Percentiles rank a stretch among this genome's conserved stretches.
Conservation (phyloP, 2,888 invertebrate species). For the Pseudolycoriella hygida region DNA sequence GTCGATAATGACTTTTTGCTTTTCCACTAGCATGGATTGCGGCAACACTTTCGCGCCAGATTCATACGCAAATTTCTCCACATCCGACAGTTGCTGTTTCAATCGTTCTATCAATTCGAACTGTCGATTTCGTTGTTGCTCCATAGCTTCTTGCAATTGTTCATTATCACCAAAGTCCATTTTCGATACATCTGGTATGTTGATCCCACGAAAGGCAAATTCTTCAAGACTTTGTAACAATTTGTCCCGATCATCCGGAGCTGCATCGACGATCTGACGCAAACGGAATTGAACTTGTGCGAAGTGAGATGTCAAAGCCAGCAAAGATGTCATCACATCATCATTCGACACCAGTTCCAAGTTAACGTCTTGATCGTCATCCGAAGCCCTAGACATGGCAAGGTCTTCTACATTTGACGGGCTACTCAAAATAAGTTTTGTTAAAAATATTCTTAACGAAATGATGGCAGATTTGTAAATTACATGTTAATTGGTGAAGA, state of each 20-base stretch:
- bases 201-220: conserved; percentile 91
- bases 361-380: too few species aligned
- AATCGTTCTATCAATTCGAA: conserved; percentile 74
- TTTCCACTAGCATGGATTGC: conserved; percentile 62
- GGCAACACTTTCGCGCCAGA: conserved; percentile 49
- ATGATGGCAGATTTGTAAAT: too few species aligned
- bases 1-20: conserved; percentile 80
- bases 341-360: conserved; percentile 43
- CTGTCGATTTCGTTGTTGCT: conserved; percentile 44
- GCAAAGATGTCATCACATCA: conserved; percentile 48
- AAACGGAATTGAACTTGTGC: conserved; percentile 89
- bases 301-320: conserved; percentile 94
- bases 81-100: conserved; percentile 78
- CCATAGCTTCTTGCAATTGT: not conserved
- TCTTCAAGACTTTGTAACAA: conserved; percentile 87
- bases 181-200: conserved; percentile 27
- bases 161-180: conserved; percentile 23
- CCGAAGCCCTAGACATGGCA: too few species aligned
- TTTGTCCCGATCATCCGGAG: conserved; percentile 70
- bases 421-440: too few species aligned
- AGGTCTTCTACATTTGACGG: too few species aligned
- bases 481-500: too few species aligned
- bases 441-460: too few species aligned
- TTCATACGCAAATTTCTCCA: conserved; percentile 70
- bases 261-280: conserved; percentile 77